Evolutionary conservation across 2,113 vertebrate species (phyloP).

Genomic region (Typhlomys cinereus): DNA sequence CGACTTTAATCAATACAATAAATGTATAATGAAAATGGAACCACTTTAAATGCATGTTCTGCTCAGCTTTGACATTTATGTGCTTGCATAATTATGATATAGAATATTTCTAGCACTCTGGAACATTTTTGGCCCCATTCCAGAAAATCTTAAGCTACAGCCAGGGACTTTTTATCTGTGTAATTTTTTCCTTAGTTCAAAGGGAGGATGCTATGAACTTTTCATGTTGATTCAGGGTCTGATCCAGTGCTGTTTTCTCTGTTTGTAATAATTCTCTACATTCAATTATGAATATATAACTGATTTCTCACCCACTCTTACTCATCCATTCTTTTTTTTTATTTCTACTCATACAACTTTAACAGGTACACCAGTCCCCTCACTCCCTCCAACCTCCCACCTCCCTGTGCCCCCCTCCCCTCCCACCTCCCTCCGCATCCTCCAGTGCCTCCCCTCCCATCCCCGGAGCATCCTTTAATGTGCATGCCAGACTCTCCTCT

Average conservation of each 20-base stretch:
- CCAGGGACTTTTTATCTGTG: neutral
- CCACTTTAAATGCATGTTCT: neutral
- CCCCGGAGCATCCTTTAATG: too few relatives aligned
- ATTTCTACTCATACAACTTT: too few relatives aligned
- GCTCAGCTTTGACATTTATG: neutral
- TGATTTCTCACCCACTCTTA: neutral
- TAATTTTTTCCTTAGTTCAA: neutral
- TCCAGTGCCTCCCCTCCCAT: too few relatives aligned
- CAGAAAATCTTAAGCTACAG: neutral
- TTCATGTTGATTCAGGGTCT: neutral
- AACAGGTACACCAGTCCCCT: too few relatives aligned
- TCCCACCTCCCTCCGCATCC: too few relatives aligned
- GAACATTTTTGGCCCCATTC: neutral
- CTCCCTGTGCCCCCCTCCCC: too few relatives aligned
- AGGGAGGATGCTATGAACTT: too few relatives aligned
- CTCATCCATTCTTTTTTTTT: neutral
- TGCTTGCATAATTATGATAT: neutral
- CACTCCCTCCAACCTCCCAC: too few relatives aligned
- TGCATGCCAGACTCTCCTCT: too few relatives aligned
- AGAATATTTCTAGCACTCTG: neutral
- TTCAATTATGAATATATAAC: too few relatives aligned
- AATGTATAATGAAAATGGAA: neutral
- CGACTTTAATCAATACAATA: neutral
- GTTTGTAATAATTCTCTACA: neutral
- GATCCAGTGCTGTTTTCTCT: neutral